Evolutionary conservation across 2,113 vertebrate genomes (phyloP).

Genomic region (Podarcis cretensis): DNA sequence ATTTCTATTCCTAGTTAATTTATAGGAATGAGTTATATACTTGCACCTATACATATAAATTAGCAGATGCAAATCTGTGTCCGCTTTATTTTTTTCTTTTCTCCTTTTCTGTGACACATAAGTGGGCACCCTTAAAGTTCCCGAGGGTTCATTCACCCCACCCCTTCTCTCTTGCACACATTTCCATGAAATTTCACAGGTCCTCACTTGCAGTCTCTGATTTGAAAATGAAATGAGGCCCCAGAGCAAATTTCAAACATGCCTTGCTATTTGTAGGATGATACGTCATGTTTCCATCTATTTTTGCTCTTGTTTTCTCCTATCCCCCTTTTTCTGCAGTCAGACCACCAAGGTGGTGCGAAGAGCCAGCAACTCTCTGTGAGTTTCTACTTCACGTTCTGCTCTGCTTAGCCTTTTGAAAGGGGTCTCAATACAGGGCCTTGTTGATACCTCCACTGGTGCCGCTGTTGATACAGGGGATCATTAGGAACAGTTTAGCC

Average conservation of each 20-base stretch:
- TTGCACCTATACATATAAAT: neutral
- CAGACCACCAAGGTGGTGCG: conserved; percentile 76
- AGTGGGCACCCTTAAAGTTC: neutral
- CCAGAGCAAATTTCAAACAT: conserved; percentile 41
- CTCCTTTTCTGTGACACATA: neutral
- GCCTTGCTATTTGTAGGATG: conserved; percentile 50
- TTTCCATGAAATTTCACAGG: neutral
- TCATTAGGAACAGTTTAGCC: conserved; percentile 89
- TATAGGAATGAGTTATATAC: too few relatives aligned
- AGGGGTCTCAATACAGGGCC: conserved; percentile 84
- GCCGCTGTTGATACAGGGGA: conserved; percentile 87
- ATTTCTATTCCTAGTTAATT: too few relatives aligned
- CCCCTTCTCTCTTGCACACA: neutral
- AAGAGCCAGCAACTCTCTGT: conserved; percentile 60
- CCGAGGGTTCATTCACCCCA: neutral
- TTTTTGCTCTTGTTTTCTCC: conserved; percentile 49
- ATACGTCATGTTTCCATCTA: conserved; percentile 57
- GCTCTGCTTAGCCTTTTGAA: conserved; percentile 86
- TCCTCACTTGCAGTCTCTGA: conserved; percentile 31
- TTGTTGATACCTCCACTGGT: conserved; percentile 81
- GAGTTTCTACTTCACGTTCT: conserved; percentile 75
- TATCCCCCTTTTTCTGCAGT: conserved; percentile 52
- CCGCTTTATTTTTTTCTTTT: neutral
- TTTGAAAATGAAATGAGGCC: conserved; percentile 43
- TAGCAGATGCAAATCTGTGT: neutral